A percentile compares a stretch with the other conserved stretches of the same genome.
phyloP scores from a whole-genome alignment of 1,140 invertebrate species.

The Agrypnia vestita region DNA sequence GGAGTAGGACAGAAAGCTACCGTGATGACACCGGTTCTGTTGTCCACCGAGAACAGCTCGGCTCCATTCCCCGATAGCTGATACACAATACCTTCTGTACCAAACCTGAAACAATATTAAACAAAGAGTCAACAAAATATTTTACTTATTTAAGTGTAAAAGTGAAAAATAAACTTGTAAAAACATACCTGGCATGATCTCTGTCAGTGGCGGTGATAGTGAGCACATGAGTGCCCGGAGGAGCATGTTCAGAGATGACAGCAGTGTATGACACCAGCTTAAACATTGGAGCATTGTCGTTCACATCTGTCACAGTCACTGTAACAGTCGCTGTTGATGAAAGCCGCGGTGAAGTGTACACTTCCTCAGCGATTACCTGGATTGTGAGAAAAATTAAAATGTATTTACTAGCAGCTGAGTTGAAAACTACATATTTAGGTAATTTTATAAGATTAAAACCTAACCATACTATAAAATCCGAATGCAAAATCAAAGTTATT shows the following conservation, averaged over 20 bases:
- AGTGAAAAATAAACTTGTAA: conserved; percentile 28
- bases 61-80: conserved; percentile 87
- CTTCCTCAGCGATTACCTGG: conserved; percentile 87
- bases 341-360: conserved; percentile 82
- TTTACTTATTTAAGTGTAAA: background rate
- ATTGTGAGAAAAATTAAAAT: no score
- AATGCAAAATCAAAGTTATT: no score
- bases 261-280: conserved; percentile 82
- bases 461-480: no score
- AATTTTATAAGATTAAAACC: no score
- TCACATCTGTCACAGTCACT: conserved; percentile 88
- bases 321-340: conserved; percentile 91
- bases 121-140: no score
- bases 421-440: no score
- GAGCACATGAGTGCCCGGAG: conserved; percentile 80
- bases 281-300: conserved; percentile 91
- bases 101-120: conserved; percentile 70
- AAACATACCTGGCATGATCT: conserved; percentile 83
- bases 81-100: conserved; percentile 88
- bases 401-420: no score
- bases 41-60: conserved; percentile 88
- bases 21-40: conserved; percentile 85
- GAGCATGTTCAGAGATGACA: conserved; percentile 81
- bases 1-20: conserved; percentile 83
- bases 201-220: conserved; percentile 87